Conservation (phyloP, 2,888 invertebrate genomes). For the Metalampra italica region DNA sequence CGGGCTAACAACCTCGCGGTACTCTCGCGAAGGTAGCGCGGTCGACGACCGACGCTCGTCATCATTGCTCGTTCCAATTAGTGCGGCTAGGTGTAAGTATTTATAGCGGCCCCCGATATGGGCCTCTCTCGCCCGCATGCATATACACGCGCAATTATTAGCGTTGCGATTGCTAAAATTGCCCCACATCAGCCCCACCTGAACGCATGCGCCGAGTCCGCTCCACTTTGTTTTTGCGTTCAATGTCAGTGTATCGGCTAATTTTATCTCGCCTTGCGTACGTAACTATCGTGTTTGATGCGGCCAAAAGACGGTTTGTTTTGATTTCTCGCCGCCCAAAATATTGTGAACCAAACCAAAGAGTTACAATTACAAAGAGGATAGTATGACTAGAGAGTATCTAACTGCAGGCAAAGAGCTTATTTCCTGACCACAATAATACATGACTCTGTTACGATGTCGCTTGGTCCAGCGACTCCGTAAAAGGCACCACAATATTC, state of each 20-base stretch:
- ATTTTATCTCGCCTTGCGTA: constrained; percentile 71
- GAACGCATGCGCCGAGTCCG: constrained; percentile 61
- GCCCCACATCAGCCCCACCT: constrained; percentile 48
- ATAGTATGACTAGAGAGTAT: neutral
- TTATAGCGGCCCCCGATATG: constrained; percentile 38
- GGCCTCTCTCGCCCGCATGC: constrained; percentile 43
- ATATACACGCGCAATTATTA: constrained; percentile 35
- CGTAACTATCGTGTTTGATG: constrained; percentile 67
- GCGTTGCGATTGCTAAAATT: constrained; percentile 50
- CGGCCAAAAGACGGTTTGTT: constrained; percentile 69
- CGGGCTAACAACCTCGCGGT: constrained; percentile 48
- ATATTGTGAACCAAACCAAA: constrained; percentile 35
- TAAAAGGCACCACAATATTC: too few species aligned
- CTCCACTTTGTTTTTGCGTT: constrained; percentile 75
- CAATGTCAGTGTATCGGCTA: constrained; percentile 77
- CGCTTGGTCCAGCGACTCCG: too few species aligned
- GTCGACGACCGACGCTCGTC: constrained; percentile 57
- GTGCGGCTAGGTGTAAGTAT: constrained; percentile 32
- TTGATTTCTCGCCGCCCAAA: constrained; percentile 57
- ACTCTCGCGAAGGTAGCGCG: constrained; percentile 40
- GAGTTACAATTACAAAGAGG: neutral
- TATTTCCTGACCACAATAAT: too few species aligned
- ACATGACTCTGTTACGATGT: too few species aligned
- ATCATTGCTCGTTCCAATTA: constrained; percentile 51
- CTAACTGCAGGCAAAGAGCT: too few species aligned